Evolutionary conservation across 2,888 invertebrate species (phyloP).

Genomic region (Plebejus anna): DNA sequence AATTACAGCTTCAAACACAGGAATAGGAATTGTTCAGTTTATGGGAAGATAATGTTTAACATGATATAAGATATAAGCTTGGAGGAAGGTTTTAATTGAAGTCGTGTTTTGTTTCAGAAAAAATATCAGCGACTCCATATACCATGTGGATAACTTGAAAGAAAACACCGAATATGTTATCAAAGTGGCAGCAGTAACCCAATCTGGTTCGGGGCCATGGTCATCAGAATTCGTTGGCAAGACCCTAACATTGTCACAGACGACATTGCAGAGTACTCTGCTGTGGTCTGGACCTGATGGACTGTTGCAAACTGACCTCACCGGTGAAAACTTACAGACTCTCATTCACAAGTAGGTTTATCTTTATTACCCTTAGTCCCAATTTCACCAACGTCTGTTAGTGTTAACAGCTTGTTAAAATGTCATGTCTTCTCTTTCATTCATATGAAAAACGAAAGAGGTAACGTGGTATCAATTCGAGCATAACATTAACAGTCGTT

Average conservation of each 20-base stretch:
- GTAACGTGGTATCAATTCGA: too few species aligned
- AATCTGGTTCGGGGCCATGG: slow-evolving; percentile 88
- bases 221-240: slow-evolving; percentile 86
- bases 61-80: too few species aligned
- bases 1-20: slow-evolving; percentile 4
- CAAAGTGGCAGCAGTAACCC: slow-evolving; percentile 88
- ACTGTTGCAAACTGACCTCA: slow-evolving; percentile 88
- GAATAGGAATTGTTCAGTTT: too few species aligned
- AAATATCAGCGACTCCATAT: slow-evolving; percentile 80
- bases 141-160: slow-evolving; percentile 83
- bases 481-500: too few species aligned
- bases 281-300: slow-evolving; percentile 89
- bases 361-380: too few species aligned
- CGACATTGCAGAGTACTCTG: slow-evolving; percentile 81
- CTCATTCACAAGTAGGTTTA: slow-evolving; percentile 78
- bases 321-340: slow-evolving; percentile 86
- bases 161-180: slow-evolving; percentile 88
- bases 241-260: slow-evolving; percentile 80
- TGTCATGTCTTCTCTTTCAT: too few species aligned
- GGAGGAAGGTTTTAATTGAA: neutral
- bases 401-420: too few species aligned
- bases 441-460: too few species aligned
- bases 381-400: too few species aligned
- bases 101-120: slow-evolving; percentile 49
- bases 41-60: neutral